Conservation (phyloP, 1,140 invertebrate genomes). For the Palaemon carinicauda region DNA sequence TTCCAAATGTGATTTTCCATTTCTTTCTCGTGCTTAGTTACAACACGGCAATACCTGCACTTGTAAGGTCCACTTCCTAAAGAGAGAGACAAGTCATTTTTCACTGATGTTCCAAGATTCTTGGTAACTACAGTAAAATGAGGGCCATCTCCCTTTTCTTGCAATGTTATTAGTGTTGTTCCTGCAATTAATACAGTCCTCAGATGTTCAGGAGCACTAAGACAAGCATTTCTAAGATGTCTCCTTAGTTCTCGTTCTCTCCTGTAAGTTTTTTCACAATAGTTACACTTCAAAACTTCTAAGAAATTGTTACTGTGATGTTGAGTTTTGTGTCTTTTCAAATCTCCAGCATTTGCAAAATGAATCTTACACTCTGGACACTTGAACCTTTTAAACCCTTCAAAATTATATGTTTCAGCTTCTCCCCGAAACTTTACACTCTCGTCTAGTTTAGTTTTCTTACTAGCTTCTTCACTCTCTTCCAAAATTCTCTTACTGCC, state of each 20-base stretch:
- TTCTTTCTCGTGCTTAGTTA: slow-evolving; percentile 24
- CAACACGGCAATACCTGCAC: slow-evolving; percentile 38
- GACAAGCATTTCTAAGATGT: slow-evolving; percentile 42
- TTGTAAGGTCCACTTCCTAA: slow-evolving; percentile 6
- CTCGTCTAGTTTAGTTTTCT: slow-evolving; percentile 14
- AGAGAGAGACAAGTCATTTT: not conserved
- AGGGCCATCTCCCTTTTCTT: slow-evolving; percentile 2
- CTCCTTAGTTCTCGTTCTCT: slow-evolving; percentile 35
- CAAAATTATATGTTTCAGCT: slow-evolving; percentile 11
- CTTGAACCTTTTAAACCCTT: slow-evolving; percentile 35
- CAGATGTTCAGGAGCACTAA: not conserved
- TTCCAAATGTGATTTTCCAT: slow-evolving; percentile 46
- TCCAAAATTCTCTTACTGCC: slow-evolving; percentile 36
- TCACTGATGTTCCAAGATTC: not conserved
- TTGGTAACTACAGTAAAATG: slow-evolving; percentile 7
- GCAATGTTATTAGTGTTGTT: not conserved
- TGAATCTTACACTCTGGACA: slow-evolving; percentile 27
- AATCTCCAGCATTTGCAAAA: slow-evolving; percentile 21
- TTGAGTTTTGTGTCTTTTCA: slow-evolving; percentile 33
- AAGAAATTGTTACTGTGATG: not conserved
- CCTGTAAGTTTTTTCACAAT: slow-evolving; percentile 38
- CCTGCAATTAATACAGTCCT: not conserved
- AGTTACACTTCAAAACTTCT: slow-evolving; percentile 31
- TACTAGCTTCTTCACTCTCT: not conserved
- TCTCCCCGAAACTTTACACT: not conserved